These are phyloP conservation scores for Xestobium rufovillosum DNA, from an alignment of 2,888 invertebrate genomes.

Conservation along the genomic window DNA sequence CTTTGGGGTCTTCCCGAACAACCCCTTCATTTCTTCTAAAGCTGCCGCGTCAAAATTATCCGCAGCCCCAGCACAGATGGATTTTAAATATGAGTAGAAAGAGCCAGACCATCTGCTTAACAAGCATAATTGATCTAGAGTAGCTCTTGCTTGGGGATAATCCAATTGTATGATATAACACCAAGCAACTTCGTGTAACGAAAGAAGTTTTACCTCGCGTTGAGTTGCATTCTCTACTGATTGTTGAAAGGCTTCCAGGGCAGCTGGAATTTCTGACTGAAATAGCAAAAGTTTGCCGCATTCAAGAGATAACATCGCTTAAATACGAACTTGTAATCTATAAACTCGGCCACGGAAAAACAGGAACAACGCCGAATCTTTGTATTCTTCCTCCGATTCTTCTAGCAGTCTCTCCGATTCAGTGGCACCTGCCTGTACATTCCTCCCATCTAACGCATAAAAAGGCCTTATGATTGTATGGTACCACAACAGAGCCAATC, in stretches of 20 bases:
- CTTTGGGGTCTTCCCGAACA: constrained; percentile 30
- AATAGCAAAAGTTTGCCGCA: no score
- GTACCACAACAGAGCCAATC: constrained; percentile 57
- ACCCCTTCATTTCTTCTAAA: constrained; percentile 31
- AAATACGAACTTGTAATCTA: constrained; percentile 56
- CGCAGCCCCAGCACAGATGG: constrained; percentile 38
- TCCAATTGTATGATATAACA: constrained; percentile 56
- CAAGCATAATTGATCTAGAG: constrained; percentile 49
- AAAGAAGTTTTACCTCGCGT: constrained; percentile 54
- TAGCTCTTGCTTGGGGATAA: constrained; percentile 47
- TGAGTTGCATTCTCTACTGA: constrained; percentile 54
- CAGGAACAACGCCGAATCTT: constrained; percentile 55
- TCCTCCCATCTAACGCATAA: constrained; percentile 56
- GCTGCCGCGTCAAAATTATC: constrained; percentile 26
- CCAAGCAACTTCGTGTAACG: constrained; percentile 57
- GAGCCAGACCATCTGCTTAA: constrained; percentile 59
- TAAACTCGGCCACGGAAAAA: constrained; percentile 58
- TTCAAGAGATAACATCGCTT: no score
- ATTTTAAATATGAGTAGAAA: constrained; percentile 57
- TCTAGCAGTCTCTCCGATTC: constrained; percentile 47
- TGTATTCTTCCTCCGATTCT: constrained; percentile 50
- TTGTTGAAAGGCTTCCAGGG: constrained; percentile 50
- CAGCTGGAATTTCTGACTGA: constrained; percentile 52
- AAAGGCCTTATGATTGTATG: constrained; percentile 62
- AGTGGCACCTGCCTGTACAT: constrained; percentile 51